Base-by-base conservation (phyloP, 2,797 vertebrate species). In the Sebastes dallii region DNA sequence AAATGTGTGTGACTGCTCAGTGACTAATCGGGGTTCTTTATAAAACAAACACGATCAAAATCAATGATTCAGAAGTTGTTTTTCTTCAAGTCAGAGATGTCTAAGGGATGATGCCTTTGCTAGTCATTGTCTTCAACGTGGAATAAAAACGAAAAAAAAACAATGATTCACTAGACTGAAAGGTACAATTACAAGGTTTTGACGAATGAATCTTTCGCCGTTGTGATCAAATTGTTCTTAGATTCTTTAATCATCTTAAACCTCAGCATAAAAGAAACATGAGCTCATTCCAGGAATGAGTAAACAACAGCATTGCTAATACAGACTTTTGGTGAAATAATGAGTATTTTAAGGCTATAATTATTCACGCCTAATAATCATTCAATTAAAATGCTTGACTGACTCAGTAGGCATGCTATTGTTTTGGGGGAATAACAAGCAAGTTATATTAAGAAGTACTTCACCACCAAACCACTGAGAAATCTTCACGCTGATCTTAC, bases 41-140 rank as follows among this genome's bases (percentile, higher is more conserved):
- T 81, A 83, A 74, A 89, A 85, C 73, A 81, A 32, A 83, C 78
- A 79, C 55, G 8, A 74, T 74, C 69, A 34, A 66, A 90, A 75
- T 80, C 73, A 69, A 36, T 89, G 85, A 91, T 77, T 91, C 82
- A 92, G 75, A 86, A 68, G 64, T 69, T 84, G 81, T 86, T 89
- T 88, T 91, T 77, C 71, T 72, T 76, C 18, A 12, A 77, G 34
- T 78, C 20, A n/a, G 65, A 62, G 74, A 72, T 73, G 12, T 80
- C 32, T 6, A n/a, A 83, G 39, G 29, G 69, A 81, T 29, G 72
- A 84, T 46, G 32, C 61, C 65, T 69, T 60, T 46, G 71, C 72
- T 39, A 55, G 66, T 85, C 80, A 87, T 62, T 13, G 65, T 77
- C 72, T 65, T 81, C 72, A 73, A 78, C 64, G 42, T n/a, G 18